Conservation (phyloP, 2,888 invertebrate species). For the Tenthredo scrophulariae region DNA sequence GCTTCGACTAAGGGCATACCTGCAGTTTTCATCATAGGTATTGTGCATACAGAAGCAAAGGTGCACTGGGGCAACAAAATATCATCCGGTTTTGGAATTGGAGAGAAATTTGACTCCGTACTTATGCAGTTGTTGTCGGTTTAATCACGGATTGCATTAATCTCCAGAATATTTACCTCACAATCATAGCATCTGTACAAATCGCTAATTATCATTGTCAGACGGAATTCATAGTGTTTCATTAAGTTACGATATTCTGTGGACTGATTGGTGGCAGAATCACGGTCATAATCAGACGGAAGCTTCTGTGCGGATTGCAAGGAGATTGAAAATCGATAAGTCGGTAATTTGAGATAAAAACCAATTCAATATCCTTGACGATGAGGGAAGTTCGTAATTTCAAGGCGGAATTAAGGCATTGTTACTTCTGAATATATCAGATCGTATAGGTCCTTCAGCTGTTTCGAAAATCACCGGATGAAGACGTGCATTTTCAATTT, state of each 20-base stretch:
- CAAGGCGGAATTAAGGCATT: neutral
- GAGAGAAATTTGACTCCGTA: neutral
- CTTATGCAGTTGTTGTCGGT: neutral
- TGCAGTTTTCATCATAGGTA: neutral
- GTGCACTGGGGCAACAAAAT: neutral
- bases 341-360: neutral
- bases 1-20: neutral
- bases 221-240: constrained; percentile 3
- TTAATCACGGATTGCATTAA: neutral
- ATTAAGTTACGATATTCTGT: neutral
- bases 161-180: neutral
- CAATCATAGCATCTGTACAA: neutral
- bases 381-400: neutral
- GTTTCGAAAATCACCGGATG: neutral
- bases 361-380: neutral
- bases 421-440: neutral
- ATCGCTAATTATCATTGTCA: constrained; percentile 2
- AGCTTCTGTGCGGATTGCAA: neutral
- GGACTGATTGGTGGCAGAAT: constrained; percentile 5
- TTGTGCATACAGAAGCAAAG: neutral
- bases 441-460: neutral
- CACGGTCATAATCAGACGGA: neutral
- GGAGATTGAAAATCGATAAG: neutral
- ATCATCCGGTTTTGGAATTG: neutral
- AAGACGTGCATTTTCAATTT: neutral